Conservation (phyloP, 53 echinoderm and acorn worm species). For the Antedon mediterranea region DNA sequence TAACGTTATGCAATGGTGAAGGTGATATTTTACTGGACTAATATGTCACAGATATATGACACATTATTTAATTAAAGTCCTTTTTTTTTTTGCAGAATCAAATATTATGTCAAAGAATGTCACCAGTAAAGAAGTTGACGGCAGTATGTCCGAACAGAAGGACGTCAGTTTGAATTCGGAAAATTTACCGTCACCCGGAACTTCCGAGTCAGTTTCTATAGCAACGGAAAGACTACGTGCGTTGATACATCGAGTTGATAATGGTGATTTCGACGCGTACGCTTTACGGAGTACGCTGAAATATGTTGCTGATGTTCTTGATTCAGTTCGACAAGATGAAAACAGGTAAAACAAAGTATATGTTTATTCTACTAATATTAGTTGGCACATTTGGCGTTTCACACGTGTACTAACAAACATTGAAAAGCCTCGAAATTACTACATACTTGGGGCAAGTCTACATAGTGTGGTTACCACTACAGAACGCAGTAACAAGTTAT, state of each 20-base stretch:
- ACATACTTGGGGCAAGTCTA: too few relatives aligned
- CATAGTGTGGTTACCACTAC: too few relatives aligned
- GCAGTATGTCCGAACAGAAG: neutral
- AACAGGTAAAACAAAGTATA: too few relatives aligned
- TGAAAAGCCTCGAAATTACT: too few relatives aligned
- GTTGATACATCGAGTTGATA: neutral
- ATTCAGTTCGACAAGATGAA: constrained; percentile 36
- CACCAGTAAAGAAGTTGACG: neutral
- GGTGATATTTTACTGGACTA: too few relatives aligned
- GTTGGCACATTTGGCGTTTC: too few relatives aligned
- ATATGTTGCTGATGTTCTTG: constrained; percentile 77
- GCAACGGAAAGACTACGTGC: neutral
- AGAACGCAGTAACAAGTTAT: too few relatives aligned
- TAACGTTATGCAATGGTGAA: too few relatives aligned
- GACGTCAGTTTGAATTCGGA: neutral
- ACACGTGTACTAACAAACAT: too few relatives aligned
- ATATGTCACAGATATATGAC: too few relatives aligned
- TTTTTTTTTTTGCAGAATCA: neutral
- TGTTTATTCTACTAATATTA: too few relatives aligned
- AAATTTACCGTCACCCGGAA: neutral
- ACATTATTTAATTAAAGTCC: too few relatives aligned
- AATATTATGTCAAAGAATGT: neutral
- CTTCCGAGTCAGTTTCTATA: neutral
- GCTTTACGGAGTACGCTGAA: constrained; percentile 63
- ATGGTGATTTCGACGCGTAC: neutral